These are phyloP conservation scores for Drosophila tropicalis DNA, from an alignment of 1,140 invertebrate genomes.

Conservation along the genomic window DNA sequence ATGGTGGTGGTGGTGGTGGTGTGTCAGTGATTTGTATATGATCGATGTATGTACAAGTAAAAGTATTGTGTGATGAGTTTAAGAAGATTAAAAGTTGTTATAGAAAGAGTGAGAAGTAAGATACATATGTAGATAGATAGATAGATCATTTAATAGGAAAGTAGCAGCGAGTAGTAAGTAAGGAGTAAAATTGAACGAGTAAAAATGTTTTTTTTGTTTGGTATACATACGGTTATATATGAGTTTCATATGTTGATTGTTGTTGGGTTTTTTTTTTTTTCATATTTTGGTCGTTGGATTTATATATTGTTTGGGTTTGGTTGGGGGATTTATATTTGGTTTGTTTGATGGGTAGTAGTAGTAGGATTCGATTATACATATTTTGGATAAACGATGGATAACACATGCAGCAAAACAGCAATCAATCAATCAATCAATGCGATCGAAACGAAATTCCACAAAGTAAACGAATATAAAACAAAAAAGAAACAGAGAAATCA, in stretches of 20 bases:
- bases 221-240: conserved; percentile 65
- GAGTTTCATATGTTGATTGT: conserved; percentile 59
- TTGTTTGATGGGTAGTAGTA: conserved; percentile 31
- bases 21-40: neutral
- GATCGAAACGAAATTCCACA: conserved; percentile 62
- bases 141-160: conserved; percentile 6
- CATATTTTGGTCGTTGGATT: conserved; percentile 35
- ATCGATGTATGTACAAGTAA: neutral
- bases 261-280: conserved; percentile 31
- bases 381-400: conserved; percentile 39
- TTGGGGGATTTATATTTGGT: conserved; percentile 33
- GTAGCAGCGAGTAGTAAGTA: conserved; percentile 3
- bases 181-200: conserved; percentile 35
- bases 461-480: conserved; percentile 50
- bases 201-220: conserved; percentile 28
- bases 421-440: conserved; percentile 65
- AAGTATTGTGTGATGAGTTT: neutral
- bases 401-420: conserved; percentile 80
- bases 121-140: too few relatives aligned
- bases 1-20: conserved; percentile 13
- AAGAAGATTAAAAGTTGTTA: neutral
- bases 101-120: conserved; percentile 17
- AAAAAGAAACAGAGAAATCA: conserved; percentile 46
- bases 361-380: conserved; percentile 47
- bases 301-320: conserved; percentile 35